Conservation (phyloP, 2,113 vertebrate species). For the Rhabdomys dilectus region DNA sequence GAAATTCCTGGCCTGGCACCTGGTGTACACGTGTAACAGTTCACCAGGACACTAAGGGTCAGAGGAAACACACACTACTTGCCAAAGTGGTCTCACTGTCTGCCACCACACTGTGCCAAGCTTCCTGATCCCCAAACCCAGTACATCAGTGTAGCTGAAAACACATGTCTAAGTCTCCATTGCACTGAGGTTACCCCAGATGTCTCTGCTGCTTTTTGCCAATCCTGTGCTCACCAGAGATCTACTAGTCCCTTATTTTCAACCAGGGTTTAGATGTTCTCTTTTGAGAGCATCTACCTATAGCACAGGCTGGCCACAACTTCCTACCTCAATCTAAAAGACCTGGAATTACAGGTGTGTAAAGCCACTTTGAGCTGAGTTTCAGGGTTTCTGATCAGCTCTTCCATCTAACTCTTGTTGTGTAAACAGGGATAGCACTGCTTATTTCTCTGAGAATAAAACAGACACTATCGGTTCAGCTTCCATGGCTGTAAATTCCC, state of each 20-base stretch:
- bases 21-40: too few species aligned
- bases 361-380: neutral
- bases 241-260: neutral
- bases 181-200: neutral
- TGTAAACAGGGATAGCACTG: neutral
- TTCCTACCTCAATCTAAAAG: neutral
- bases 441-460: neutral
- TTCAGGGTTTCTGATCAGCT: neutral
- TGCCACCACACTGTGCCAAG: accelerated
- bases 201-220: neutral
- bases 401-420: neutral
- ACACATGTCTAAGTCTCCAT: neutral
- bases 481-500: neutral
- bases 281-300: neutral
- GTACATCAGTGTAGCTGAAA: neutral
- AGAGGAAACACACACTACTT: neutral
- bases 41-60: neutral
- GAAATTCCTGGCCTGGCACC: too few species aligned
- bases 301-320: neutral
- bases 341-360: too few species aligned
- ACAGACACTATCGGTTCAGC: neutral
- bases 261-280: neutral
- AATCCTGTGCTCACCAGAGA: neutral
- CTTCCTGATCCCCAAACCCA: neutral
- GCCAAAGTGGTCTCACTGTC: too few species aligned